Base-by-base conservation (phyloP, 2,888 invertebrate species). In the Isotomurus palustris region DNA sequence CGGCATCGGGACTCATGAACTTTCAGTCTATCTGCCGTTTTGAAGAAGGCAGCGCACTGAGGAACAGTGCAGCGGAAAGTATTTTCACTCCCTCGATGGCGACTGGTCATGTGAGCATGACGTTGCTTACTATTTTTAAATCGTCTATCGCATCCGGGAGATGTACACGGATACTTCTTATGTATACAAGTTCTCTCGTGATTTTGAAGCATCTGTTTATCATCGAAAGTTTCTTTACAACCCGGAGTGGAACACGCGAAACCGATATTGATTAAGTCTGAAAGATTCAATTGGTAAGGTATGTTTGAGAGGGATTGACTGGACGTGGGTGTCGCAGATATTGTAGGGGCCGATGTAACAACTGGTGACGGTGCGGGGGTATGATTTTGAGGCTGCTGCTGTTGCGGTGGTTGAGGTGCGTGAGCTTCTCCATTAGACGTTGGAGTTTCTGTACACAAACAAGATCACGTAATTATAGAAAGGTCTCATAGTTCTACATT, bases 1-100 rank as follows among this genome's bases (percentile, higher is more conserved):
- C 62, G 55, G 56, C 62, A 62, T 43, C 62, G 58, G 53, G 62
- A 58, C 53, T 62, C 62, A 44, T 62, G 62, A 44, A 62, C 62
- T 56, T 62, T 62, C 14, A 62, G 56, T 43, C 58, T 58, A 38
- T 58, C 58, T 41, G 52, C 56, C 40, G 55, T 58, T 53, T 58
- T 62, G 35, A 62, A 62, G 28, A 58, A 52, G 47, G 62, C 62
- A 32, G 62, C 56, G 35, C 62, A 62, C n/a, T 58, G 58, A n/a
- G 62, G 62, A 49, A 62, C 62, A 32, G 62, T 55, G 48, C 62
- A 62, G 38, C 55, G 58, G 53, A 58, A 62, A 32, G 58, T 56
- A 40, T 58, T 58, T 41, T 61, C 61, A 35, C 58, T 54, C 17
- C 62, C 47, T 41, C 58, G 51, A 27, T 62, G 62, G 52, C 58